These are phyloP conservation scores for Conus betulinus DNA, from an alignment of 1,140 invertebrate species.

Conservation along the genomic window DNA sequence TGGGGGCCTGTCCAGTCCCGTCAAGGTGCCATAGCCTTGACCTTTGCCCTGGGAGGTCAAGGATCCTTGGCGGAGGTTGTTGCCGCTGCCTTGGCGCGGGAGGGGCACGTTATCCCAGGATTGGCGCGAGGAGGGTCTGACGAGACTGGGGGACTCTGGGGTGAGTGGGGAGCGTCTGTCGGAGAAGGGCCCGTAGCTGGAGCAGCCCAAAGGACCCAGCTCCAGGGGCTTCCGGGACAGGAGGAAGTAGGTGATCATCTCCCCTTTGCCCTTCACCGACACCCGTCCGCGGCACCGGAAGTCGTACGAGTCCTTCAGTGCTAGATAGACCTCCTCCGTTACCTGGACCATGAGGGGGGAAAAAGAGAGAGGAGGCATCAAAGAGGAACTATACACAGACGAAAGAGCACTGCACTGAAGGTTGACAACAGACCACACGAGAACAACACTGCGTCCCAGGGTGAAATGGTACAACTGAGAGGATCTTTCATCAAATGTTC, in stretches of 20 bases:
- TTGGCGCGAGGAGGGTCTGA: constrained; percentile 41
- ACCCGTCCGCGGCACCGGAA: constrained; percentile 92
- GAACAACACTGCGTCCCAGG: no score
- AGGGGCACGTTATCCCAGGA: constrained; percentile 36
- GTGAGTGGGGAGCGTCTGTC: constrained; percentile 44
- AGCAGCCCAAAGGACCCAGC: constrained; percentile 24
- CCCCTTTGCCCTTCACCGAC: constrained; percentile 95
- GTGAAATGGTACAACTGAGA: no score
- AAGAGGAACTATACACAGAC: not conserved
- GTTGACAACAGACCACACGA: no score
- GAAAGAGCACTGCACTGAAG: no score
- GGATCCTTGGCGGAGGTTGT: constrained; percentile 44
- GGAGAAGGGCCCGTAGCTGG: constrained; percentile 32
- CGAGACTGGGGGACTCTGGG: constrained; percentile 42
- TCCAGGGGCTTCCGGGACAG: constrained; percentile 29
- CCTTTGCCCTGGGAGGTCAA: constrained; percentile 41
- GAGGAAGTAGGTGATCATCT: constrained; percentile 92
- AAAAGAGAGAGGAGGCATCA: not conserved
- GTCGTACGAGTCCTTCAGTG: constrained; percentile 82
- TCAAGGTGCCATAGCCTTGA: constrained; percentile 39
- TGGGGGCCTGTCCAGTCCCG: constrained; percentile 51
- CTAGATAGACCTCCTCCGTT: constrained; percentile 69
- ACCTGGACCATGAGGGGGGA: constrained; percentile 71
- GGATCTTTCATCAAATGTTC: no score
- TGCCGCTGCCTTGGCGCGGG: constrained; percentile 34